Conservation (phyloP, 1,140 invertebrate genomes). For the Brachionus manjavacas region DNA sequence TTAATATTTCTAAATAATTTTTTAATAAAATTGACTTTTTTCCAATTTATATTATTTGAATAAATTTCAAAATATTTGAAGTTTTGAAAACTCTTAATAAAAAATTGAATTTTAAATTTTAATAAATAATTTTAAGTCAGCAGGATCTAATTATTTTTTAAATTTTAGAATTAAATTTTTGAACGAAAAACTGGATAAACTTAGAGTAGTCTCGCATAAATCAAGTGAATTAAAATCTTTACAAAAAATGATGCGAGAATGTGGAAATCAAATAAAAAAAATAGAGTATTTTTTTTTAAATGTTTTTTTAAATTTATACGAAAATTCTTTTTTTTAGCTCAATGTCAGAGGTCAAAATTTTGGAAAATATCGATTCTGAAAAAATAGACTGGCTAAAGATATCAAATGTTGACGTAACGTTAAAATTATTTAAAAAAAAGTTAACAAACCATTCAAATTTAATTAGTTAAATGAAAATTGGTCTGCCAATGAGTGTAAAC, state of each 20-base stretch:
- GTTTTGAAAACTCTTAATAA: too few species aligned
- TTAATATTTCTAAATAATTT: too few species aligned
- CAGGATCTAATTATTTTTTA: background rate
- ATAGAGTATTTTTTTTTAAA: background rate
- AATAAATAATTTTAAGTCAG: too few species aligned
- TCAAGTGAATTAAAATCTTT: background rate
- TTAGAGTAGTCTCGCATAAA: background rate
- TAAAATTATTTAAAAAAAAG: background rate
- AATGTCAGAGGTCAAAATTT: background rate
- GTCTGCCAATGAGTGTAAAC: slow-evolving; percentile 9
- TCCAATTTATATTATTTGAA: too few species aligned
- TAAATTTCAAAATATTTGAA: too few species aligned
- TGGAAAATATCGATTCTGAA: slow-evolving; percentile 6
- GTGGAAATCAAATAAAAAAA: slow-evolving; percentile 12
- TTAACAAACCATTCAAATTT: background rate
- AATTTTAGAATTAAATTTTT: slow-evolving; percentile 11
- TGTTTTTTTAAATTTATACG: background rate
- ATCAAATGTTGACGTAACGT: slow-evolving; percentile 20
- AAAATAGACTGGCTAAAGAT: slow-evolving; percentile 41
- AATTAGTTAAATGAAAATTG: background rate
- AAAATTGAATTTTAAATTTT: too few species aligned
- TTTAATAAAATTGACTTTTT: too few species aligned
- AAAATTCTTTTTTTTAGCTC: background rate
- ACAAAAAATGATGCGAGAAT: background rate
- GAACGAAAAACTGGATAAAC: slow-evolving; percentile 16